Conservation (phyloP, 2,888 invertebrate genomes). For the Prenolepis imparis region DNA sequence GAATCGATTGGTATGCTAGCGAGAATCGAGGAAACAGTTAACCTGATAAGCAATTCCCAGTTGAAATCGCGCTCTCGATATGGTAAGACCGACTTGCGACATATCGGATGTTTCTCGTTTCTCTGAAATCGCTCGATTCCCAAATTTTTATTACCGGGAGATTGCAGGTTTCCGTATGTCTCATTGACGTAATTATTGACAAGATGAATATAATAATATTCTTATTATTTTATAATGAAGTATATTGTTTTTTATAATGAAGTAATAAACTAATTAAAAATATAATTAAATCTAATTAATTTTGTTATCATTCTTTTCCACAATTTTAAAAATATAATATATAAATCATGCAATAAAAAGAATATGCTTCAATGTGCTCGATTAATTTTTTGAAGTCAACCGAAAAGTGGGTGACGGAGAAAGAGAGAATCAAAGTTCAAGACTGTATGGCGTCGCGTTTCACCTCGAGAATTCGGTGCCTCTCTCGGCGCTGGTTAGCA, state of each 20-base stretch:
- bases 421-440: slow-evolving; percentile 74
- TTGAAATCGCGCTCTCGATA: slow-evolving; percentile 75
- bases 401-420: slow-evolving; percentile 55
- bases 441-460: slow-evolving; percentile 71
- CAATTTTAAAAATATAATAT: not conserved
- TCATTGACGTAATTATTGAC: not conserved
- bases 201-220: not conserved
- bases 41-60: slow-evolving; percentile 80
- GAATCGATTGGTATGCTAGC: slow-evolving; percentile 81
- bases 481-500: slow-evolving; percentile 66
- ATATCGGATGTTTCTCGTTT: slow-evolving; percentile 63
- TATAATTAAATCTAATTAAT: not conserved
- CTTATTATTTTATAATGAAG: not conserved
- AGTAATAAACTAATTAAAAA: not conserved
- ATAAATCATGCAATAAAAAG: not conserved
- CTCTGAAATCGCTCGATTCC: slow-evolving; percentile 56
- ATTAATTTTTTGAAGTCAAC: slow-evolving; percentile 33
- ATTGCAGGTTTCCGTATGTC: slow-evolving; percentile 3
- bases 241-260: not conserved
- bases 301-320: not conserved
- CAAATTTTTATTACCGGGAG: slow-evolving; percentile 37
- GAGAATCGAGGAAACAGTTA: slow-evolving; percentile 77
- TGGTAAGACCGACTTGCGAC: slow-evolving; percentile 73
- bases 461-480: slow-evolving; percentile 74
- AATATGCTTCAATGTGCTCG: not conserved